Base-by-base conservation (phyloP, 2,888 invertebrate genomes). In the Nomada goodeniana region DNA sequence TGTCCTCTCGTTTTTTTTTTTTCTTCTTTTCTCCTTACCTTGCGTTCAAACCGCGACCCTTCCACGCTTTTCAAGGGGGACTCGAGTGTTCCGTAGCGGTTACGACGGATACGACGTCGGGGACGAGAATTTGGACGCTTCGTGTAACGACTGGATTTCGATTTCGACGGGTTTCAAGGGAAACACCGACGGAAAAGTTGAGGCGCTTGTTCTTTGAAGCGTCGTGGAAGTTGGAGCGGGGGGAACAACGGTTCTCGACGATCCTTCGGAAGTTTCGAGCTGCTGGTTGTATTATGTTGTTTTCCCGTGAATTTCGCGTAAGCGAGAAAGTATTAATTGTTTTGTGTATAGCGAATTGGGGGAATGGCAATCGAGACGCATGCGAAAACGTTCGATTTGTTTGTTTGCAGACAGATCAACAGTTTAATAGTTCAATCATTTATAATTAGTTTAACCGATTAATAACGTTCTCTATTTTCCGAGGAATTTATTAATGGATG, bases 181-280 rank as follows among this genome's bases (percentile, higher is more conserved):
- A 13, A n/a, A 36, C 69, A 29, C 2, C 29, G 69, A 10, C 29
- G 44, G 69, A 70, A 70, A 60, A 60, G 70, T 60, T 70, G 70
- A 70, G 50, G 47, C 70, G 70, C 59, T 59, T 59, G 70, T 70
- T 44, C 70, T 59, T 70, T 26, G 52, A 23, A 53, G 42, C 63
- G 61, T 18, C 36, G 15, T n/a, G 67, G 52, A 72, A 47, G 52
- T 72, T 52, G 42, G 53, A 42, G 53, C n/a, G 36, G 59, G 26
- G 71, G 61, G 71, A 71, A 61, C 61, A 69, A n/a, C 23, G 23
- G 53, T 72, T 72, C n/a, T 63, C 71, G n/a, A 42, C 63, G 71
- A 42, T n/a, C 42, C 63, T 70, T 50, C 29, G 15, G 0, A 70
- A 70, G 59, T 70, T 70, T 60, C 59, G 26, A 59, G 70, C 26